A percentile compares a stretch with the other conserved stretches of the same genome.
Conservation (phyloP, 2,797 vertebrate genomes). For the Sebastes steindachneri region DNA sequence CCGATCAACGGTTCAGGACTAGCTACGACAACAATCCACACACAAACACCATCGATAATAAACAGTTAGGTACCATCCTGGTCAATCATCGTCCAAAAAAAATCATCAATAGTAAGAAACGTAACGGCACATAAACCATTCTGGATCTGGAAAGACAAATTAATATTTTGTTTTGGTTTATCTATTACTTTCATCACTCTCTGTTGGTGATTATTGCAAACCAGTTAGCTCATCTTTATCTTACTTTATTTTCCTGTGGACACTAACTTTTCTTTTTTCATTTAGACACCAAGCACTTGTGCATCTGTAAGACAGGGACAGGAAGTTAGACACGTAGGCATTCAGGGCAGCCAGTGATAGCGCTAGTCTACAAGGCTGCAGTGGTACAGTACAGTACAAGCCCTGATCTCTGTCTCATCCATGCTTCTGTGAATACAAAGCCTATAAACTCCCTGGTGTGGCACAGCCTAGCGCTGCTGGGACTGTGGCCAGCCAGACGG, state of each 20-base stretch:
- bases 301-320: slow-evolving; percentile 74
- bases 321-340: slow-evolving; percentile 65
- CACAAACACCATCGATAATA: slow-evolving; percentile 48
- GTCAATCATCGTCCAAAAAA: slow-evolving; percentile 43
- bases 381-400: slow-evolving; percentile 77
- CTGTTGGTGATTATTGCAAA: slow-evolving; percentile 66
- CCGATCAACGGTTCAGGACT: slow-evolving; percentile 85
- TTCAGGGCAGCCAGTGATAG: slow-evolving; percentile 83
- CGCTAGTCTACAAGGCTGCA: slow-evolving; percentile 67
- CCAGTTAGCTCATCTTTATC: slow-evolving; percentile 81
- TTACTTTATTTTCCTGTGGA: slow-evolving; percentile 75
- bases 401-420: slow-evolving; percentile 84
- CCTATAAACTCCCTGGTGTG: slow-evolving; percentile 83
- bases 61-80: slow-evolving; percentile 44
- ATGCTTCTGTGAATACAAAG: slow-evolving; percentile 87
- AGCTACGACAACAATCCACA: slow-evolving; percentile 69
- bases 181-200: slow-evolving; percentile 74
- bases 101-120: slow-evolving; percentile 45
- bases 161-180: slow-evolving; percentile 47
- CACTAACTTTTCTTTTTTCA: slow-evolving; percentile 69
- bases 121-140: slow-evolving; percentile 51
- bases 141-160: slow-evolving; percentile 33
- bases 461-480: slow-evolving; percentile 62
- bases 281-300: slow-evolving; percentile 79
- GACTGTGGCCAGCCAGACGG: slow-evolving; percentile 76